A percentile compares a stretch with the other conserved stretches of the same genome.
These are phyloP conservation scores for Neosilurus hyrtlii DNA, from an alignment of 2,797 vertebrate genomes.

Conservation along the genomic window DNA sequence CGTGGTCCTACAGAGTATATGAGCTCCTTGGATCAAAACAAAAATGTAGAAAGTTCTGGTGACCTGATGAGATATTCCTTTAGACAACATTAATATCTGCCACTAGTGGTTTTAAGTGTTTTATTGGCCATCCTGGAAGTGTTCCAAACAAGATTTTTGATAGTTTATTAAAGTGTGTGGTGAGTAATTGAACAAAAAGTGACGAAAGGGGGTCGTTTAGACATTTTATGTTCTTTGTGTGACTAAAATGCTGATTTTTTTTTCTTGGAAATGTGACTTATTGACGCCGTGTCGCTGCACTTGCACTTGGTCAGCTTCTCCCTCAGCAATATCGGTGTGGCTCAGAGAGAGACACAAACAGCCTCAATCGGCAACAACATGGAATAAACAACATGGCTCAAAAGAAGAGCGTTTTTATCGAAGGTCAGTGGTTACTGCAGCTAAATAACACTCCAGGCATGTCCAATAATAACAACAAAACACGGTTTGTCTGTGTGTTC, in stretches of 20 bases:
- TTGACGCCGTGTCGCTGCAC: slow-evolving; percentile 12
- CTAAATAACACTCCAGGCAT: too few species aligned
- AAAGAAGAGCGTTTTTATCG: slow-evolving; percentile 70
- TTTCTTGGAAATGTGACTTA: not conserved
- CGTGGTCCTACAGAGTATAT: not conserved
- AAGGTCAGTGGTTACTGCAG: slow-evolving; percentile 66
- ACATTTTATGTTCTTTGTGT: not conserved
- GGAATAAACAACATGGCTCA: slow-evolving; percentile 75
- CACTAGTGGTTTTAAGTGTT: not conserved
- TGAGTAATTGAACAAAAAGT: too few species aligned
- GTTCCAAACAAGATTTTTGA: not conserved
- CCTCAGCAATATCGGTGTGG: slow-evolving; percentile 18
- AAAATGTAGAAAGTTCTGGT: not conserved
- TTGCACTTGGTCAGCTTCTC: slow-evolving; percentile 21
- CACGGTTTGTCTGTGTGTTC: not conserved
- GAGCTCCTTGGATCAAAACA: not conserved
- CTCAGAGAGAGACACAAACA: slow-evolving; percentile 44
- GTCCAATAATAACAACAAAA: too few species aligned
- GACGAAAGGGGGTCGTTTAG: not conserved
- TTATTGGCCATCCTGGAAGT: not conserved
- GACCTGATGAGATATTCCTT: not conserved
- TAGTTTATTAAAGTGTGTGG: not conserved
- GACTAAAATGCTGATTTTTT: not conserved
- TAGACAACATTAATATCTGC: not conserved
- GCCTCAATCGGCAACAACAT: slow-evolving; percentile 59